Conservation (phyloP, 2,797 vertebrate species). For the Coccyzus lansbergi region DNA sequence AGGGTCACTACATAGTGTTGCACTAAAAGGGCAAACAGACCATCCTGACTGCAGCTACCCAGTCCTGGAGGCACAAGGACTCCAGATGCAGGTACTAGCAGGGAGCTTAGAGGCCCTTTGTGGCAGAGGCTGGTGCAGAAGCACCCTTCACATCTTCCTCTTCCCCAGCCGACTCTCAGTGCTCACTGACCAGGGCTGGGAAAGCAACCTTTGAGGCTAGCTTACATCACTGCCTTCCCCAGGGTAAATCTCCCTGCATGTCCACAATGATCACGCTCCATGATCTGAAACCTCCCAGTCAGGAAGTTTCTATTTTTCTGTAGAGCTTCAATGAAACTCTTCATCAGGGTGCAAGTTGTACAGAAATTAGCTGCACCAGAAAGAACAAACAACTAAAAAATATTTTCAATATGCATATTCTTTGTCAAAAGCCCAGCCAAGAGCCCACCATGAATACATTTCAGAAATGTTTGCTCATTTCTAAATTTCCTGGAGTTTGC, state of each 20-base stretch:
- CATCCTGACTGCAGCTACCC: not conserved
- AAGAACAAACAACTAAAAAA: not conserved
- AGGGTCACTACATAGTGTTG: not conserved
- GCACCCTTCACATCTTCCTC: not conserved
- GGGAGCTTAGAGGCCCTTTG: not conserved
- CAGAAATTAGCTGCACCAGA: conserved; percentile 18
- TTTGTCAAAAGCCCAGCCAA: conserved; percentile 17
- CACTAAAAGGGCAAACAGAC: not conserved
- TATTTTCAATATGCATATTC: conserved; percentile 23
- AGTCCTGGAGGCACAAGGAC: not conserved
- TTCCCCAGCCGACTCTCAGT: not conserved
- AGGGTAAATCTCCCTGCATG: not conserved
- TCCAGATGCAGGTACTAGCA: not conserved
- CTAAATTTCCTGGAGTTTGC: conserved; percentile 57
- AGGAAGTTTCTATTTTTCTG: conserved; percentile 11
- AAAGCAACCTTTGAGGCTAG: not conserved
- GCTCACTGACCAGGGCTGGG: not conserved
- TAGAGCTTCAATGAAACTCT: conserved; percentile 22
- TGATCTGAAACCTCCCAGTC: not conserved
- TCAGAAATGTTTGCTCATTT: conserved; percentile 15
- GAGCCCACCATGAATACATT: conserved; percentile 7
- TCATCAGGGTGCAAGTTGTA: not conserved
- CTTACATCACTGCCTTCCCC: not conserved
- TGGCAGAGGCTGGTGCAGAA: not conserved
- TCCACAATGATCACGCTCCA: not conserved